phyloP scores from a whole-genome alignment of 2,113 vertebrate genomes.

The Marmota flaviventris region DNA sequence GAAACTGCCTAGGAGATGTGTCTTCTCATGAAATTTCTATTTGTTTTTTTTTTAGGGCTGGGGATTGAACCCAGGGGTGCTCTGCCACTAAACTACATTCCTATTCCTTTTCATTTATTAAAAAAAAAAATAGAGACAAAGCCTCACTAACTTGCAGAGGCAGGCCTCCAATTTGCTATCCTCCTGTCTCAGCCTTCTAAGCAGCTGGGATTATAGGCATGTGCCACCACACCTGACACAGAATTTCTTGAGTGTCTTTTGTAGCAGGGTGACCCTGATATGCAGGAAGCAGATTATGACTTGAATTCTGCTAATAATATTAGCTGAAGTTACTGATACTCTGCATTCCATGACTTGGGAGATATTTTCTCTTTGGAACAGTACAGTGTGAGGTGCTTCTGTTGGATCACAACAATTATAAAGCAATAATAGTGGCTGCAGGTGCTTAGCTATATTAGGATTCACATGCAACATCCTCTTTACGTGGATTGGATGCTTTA shows the following conservation, averaged over 20 bases:
- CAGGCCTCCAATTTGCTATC: neutral
- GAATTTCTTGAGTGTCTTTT: too few species aligned
- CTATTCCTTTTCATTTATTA: too few species aligned
- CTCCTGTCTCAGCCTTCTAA: too few species aligned
- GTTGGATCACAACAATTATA: neutral
- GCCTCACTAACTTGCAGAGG: neutral
- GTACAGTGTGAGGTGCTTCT: neutral
- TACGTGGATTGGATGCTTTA: neutral
- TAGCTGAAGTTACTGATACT: neutral
- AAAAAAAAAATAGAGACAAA: too few species aligned
- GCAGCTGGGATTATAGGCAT: neutral
- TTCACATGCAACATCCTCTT: neutral
- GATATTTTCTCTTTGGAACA: neutral
- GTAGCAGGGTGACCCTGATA: neutral
- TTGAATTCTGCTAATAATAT: slow-evolving; percentile 2
- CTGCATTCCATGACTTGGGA: neutral
- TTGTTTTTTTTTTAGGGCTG: too few species aligned
- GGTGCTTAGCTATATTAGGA: neutral
- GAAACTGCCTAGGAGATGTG: neutral
- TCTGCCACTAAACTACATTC: too few species aligned
- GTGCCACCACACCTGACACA: too few species aligned
- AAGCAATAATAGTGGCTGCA: neutral
- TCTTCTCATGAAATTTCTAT: neutral
- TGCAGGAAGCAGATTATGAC: neutral
- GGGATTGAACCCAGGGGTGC: too few species aligned